phyloP scores from a whole-genome alignment of 92 coral and sea anemone species.

The Zoanthus gigantus region DNA sequence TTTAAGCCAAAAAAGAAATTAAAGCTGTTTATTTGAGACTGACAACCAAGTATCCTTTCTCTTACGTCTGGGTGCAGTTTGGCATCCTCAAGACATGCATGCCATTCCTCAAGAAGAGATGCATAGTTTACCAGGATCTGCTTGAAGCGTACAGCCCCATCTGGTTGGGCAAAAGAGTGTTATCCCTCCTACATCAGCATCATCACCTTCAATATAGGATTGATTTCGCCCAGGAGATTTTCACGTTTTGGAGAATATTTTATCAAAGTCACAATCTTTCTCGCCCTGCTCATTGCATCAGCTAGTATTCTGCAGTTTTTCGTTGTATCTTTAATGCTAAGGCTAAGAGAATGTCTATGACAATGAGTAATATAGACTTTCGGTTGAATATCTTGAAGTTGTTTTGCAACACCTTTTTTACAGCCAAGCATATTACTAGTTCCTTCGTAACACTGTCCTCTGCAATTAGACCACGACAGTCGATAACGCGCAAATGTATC shows the following conservation, averaged over 20 bases:
- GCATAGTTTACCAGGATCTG: neutral
- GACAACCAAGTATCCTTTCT: constrained; percentile 24
- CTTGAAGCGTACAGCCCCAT: constrained; percentile 24
- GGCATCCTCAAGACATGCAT: constrained; percentile 30
- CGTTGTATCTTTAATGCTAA: constrained; percentile 54
- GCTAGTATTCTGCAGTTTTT: constrained; percentile 46
- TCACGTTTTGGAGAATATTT: constrained; percentile 1
- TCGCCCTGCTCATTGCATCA: neutral
- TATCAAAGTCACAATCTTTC: neutral
- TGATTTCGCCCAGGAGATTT: neutral
- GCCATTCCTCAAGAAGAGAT: constrained; percentile 21
- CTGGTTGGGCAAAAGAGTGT: neutral
- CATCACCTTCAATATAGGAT: neutral
- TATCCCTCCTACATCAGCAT: neutral
- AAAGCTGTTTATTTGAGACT: constrained; percentile 35
- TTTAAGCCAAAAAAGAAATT: constrained; percentile 48
- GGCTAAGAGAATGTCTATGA: constrained; percentile 51
- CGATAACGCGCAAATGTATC: constrained; percentile 13
- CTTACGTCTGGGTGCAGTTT: constrained; percentile 29
- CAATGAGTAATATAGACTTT: constrained; percentile 60
- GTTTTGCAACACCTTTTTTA: constrained; percentile 17
- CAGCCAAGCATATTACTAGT: constrained; percentile 63
- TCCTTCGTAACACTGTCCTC: constrained; percentile 66
- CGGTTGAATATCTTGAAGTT: constrained; percentile 53
- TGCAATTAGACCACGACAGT: constrained; percentile 38